Evolutionary conservation across 2,113 vertebrate genomes (phyloP).

Genomic region (Saccopteryx bilineata): DNA sequence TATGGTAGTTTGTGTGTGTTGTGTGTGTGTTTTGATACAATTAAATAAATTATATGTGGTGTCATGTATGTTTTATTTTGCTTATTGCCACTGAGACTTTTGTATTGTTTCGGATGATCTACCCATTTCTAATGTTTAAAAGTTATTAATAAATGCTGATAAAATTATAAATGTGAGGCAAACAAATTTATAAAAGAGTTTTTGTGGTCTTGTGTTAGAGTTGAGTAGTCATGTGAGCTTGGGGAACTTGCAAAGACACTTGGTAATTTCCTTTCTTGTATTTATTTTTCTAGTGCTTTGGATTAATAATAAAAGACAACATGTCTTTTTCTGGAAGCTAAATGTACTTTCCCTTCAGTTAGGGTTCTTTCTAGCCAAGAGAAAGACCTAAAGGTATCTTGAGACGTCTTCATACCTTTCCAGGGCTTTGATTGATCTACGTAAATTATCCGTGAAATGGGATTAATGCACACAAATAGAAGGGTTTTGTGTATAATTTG

Average conservation of each 20-base stretch:
- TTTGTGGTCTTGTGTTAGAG: neutral
- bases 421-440: neutral
- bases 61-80: neutral
- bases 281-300: neutral
- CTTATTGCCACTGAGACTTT: neutral
- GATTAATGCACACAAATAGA: neutral
- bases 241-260: neutral
- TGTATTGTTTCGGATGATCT: neutral
- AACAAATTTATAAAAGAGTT: neutral
- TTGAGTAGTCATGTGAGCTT: neutral
- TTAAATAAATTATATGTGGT: neutral
- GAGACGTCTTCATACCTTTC: neutral
- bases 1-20: neutral
- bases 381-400: neutral
- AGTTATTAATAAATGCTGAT: neutral
- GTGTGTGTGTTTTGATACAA: neutral
- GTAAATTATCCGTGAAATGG: neutral
- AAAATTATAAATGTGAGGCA: neutral
- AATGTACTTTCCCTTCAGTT: neutral
- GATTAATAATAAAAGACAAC: neutral
- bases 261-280: neutral
- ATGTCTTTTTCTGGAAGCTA: neutral
- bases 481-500: neutral
- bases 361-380: neutral
- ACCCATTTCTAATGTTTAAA: neutral